Conservation (phyloP, 2,113 vertebrate genomes). For the Pyrgilauda ruficollis region DNA sequence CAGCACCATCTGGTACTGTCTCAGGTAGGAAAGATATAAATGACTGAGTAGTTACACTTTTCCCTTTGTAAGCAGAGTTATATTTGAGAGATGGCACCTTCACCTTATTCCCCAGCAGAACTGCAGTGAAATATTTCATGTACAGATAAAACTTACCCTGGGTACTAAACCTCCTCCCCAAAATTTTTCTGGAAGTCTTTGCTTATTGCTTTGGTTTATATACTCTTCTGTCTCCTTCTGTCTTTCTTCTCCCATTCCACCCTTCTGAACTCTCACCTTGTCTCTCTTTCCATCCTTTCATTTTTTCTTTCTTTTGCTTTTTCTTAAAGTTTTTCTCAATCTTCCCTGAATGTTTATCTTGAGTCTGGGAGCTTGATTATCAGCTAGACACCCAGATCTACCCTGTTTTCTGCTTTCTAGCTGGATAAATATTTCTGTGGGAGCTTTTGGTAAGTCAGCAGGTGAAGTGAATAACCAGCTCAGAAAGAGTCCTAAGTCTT, state of each 20-base stretch:
- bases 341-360: neutral
- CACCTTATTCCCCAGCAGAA: neutral
- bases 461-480: neutral
- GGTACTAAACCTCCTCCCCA: neutral
- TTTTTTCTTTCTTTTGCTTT: neutral
- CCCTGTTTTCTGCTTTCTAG: neutral
- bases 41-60: slow-evolving; percentile 17
- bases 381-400: neutral
- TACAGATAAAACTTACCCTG: neutral
- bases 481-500: neutral
- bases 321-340: neutral
- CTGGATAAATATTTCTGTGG: neutral
- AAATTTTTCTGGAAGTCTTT: neutral
- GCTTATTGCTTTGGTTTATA: neutral
- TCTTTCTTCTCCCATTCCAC: neutral
- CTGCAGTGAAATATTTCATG: neutral
- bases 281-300: neutral
- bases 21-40: slow-evolving; percentile 69
- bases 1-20: slow-evolving; percentile 70
- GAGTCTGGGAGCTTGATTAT: neutral
- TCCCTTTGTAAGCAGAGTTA: slow-evolving; percentile 1
- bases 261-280: neutral
- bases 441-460: neutral
- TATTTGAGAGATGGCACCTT: neutral
- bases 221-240: neutral